Evolutionary conservation across 92 coral and sea anemone species (phyloP), one percentile per base, ranked within the genome.

Genomic region (Palythoa caribaeorum): DNA sequence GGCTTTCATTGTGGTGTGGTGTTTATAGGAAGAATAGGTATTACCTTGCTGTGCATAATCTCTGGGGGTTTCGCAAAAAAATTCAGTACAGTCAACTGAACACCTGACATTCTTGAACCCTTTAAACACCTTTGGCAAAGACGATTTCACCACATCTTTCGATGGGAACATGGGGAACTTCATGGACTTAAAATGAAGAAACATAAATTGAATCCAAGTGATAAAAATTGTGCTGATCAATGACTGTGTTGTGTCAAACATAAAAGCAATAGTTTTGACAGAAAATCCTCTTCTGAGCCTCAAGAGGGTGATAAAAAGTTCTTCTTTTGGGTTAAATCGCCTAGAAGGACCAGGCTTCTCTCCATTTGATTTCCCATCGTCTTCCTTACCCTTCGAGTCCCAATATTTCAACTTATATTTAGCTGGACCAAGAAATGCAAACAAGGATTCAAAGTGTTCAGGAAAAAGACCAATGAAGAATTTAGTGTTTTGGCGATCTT

Each of bases 401-500:
- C 80, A 76, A 54, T 76, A 76, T 10, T 50, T 48, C 57, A 76
- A 51, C 51, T 51, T 76, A 21, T 76, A 76, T 76, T 76, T 76
- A 76, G 79, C 79, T 50, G 79, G 40, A 76, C 79, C 79, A 76
- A 50, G 79, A 47, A 76, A 76, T 76, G 79, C 37, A 76, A 50
- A 50, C 57, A 76, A 50, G 65, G 81, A 38, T 83, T 83, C 74
- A 14, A 83, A 83, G 76, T 83, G 87, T 83, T 83, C 87, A 73
- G 87, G 87, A 63, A 62, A 68, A 36, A 66, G 87, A 71, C 87
- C 77, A 65, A 73, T 63, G 87, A 76, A 76, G 37, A 76, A 76
- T 76, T 76, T 76, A 48, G 79, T 76, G 16, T 76, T 76, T 51
- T 76, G 19, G 54, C 79, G 36, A 50, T 76, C 79, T 17, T 47